These are phyloP conservation scores for Pseudolycoriella hygida DNA, from an alignment of 2,888 invertebrate species.

Conservation along the genomic window DNA sequence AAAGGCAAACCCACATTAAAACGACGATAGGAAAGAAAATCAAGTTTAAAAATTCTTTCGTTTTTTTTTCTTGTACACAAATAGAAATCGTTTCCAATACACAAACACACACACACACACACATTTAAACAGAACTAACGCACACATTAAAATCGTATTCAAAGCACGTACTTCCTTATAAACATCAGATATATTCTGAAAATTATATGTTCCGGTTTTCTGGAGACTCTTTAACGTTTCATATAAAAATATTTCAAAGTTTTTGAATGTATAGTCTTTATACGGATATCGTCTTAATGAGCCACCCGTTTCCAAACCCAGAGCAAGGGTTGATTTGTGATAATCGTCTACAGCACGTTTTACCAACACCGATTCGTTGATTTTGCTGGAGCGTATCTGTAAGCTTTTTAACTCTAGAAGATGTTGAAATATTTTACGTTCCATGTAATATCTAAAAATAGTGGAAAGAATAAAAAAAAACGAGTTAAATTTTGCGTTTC, in stretches of 20 bases:
- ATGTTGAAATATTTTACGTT: conserved; percentile 84
- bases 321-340: conserved; percentile 53
- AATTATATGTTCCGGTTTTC: conserved; percentile 44
- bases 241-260: conserved; percentile 77
- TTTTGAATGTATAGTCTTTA: conserved; percentile 50
- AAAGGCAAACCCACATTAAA: not conserved
- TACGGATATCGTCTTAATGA: conserved; percentile 41
- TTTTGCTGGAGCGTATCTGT: conserved; percentile 77
- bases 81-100: not conserved
- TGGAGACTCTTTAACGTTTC: conserved; percentile 67
- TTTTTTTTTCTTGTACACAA: not conserved
- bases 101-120: not conserved
- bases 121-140: not conserved
- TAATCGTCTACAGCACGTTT: conserved; percentile 76
- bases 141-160: conserved; percentile 1
- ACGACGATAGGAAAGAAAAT: not conserved
- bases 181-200: conserved; percentile 41
- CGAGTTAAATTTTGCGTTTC: not conserved
- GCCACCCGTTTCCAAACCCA: conserved; percentile 32
- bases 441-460: conserved; percentile 61
- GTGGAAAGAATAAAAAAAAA: conserved; percentile 6
- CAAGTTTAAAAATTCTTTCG: not conserved
- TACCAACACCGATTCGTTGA: conserved; percentile 73
- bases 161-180: conserved; percentile 42
- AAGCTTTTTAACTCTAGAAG: conserved; percentile 77